These are phyloP conservation scores for Drosophila anceps DNA, from an alignment of 2,888 invertebrate genomes.

Conservation along the genomic window DNA sequence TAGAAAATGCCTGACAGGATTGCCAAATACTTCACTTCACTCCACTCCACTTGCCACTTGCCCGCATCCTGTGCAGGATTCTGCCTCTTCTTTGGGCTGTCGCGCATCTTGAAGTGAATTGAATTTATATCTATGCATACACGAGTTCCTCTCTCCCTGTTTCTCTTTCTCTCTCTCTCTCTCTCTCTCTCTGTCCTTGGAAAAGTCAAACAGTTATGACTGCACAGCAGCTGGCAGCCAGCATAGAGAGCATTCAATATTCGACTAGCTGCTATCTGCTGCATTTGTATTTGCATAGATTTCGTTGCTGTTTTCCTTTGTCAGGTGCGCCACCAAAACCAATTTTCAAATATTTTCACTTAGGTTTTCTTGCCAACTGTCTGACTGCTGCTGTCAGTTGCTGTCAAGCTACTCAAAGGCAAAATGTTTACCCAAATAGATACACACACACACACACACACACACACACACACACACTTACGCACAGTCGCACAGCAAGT, in stretches of 20 bases:
- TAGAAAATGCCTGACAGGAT: slow-evolving; percentile 78
- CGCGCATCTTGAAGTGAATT: slow-evolving; percentile 73
- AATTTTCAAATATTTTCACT: slow-evolving; percentile 83
- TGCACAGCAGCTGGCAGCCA: not conserved
- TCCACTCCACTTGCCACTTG: slow-evolving; percentile 8
- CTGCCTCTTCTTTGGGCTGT: slow-evolving; percentile 73
- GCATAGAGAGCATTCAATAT: slow-evolving; percentile 25
- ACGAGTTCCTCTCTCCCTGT: slow-evolving; percentile 21
- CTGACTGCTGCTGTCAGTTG: slow-evolving; percentile 49
- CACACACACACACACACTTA: slow-evolving; percentile 6
- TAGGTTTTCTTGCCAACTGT: slow-evolving; percentile 56
- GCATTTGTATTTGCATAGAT: slow-evolving; percentile 46
- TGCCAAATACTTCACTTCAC: slow-evolving; percentile 39
- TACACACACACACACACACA: slow-evolving; percentile 36
- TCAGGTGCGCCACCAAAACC: slow-evolving; percentile 82
- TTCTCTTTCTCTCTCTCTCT: slow-evolving; percentile 5
- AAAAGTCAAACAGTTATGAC: slow-evolving; percentile 56
- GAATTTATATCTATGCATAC: slow-evolving; percentile 69
- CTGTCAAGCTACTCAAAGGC: slow-evolving; percentile 66
- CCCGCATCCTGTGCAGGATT: slow-evolving; percentile 24
- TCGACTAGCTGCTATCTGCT: slow-evolving; percentile 25
- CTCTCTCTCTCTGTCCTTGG: slow-evolving; percentile 32
- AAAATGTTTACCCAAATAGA: slow-evolving; percentile 74
- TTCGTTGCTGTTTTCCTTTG: slow-evolving; percentile 70
- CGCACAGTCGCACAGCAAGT: slow-evolving; percentile 45